Evolutionary conservation across 2,888 invertebrate species (phyloP), one percentile per base, ranked within the genome.

Genomic region (Iphiclides podalirius): DNA sequence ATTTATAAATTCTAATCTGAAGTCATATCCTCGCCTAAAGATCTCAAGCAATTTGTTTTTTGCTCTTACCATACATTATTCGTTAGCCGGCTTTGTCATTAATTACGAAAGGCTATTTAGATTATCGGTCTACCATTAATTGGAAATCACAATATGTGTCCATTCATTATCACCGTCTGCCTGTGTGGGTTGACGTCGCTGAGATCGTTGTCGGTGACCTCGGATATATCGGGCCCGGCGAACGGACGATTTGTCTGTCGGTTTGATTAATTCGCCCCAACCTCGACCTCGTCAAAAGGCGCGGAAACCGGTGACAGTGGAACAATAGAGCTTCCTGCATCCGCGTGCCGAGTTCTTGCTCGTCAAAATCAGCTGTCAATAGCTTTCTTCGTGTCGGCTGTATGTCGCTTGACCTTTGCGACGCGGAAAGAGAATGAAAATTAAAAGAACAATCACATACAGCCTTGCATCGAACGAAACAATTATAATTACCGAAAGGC

Each of bases 241-340:
- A n/a, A n/a, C n/a, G n/a, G 12, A 36, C 47, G 17, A 43, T 45
- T 48, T 47, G 51, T 57, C 45, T 61, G 47, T 63, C 28, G 50
- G 54, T 40, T 48, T 43, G 48, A 47, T 46, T 37, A 36, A 57
- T 52, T 51, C 47, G 49, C 37, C 35, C 64, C 50, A 67, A 67
- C 76, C 78, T 72, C 75, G 72, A 80, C 80, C 79, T 73, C 69
- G 42, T 51, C 55, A 55, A 61, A 52, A 55, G 53, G 55, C 52
- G 62, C 52, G 61, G 64, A 74, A 73, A 79, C 75, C 35, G 66
- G 52, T 63, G 57, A 64, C 67, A 69, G 60, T 61, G 47, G 61
- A 68, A 66, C 67, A 73, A 70, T 67, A 53, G 58, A 54, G 61
- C 67, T 83, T 83, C 80, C 85, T 77, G 63, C 69, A 77, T 83